Conservation (phyloP, 64 coral and sea anemone species). For the Montipora cactus region DNA sequence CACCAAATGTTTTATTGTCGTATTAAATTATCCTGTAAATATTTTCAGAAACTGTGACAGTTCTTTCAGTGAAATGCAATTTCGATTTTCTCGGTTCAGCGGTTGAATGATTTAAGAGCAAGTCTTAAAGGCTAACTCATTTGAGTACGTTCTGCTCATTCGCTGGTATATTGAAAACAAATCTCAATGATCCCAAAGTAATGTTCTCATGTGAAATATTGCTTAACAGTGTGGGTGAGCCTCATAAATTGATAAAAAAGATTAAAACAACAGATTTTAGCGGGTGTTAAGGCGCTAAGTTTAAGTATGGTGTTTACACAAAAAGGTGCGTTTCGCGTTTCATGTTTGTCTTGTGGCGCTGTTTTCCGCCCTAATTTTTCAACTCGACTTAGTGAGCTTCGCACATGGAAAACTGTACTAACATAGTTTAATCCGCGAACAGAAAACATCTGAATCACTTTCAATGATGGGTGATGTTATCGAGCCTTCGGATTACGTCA, state of each 20-base stretch:
- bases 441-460: conserved; percentile 12
- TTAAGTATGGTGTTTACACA: conserved; percentile 13
- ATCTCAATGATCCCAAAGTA: neutral
- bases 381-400: conserved; percentile 26
- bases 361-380: conserved; percentile 8
- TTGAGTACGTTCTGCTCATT: no score
- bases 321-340: neutral
- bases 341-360: conserved; percentile 5
- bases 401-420: neutral
- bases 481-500: neutral
- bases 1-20: neutral
- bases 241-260: conserved; percentile 3
- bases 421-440: conserved; percentile 40
- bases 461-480: neutral
- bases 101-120: no score
- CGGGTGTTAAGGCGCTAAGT: conserved; percentile 38
- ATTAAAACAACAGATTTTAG: conserved; percentile 53
- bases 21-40: conserved; percentile 25
- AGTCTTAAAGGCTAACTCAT: no score
- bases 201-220: conserved; percentile 44
- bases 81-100: neutral
- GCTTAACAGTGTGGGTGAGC: conserved; percentile 26
- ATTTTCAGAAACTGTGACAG: neutral
- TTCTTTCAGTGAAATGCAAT: neutral
- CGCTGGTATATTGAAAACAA: neutral